Evolutionary conservation across 2,888 invertebrate genomes (phyloP).

Genomic region (Tridacna crocea): DNA sequence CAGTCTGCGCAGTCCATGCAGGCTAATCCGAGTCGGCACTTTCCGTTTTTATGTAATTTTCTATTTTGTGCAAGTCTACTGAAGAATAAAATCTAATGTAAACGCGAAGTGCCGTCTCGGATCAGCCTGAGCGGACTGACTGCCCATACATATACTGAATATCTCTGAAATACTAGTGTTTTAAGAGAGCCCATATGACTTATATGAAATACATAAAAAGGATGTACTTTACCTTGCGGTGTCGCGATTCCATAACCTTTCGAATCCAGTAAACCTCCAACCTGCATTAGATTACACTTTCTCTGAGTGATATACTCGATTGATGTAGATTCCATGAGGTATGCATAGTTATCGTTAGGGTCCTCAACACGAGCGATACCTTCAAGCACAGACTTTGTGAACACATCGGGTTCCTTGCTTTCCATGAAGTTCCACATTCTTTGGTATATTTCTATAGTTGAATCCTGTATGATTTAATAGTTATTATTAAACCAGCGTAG

Average conservation of each 20-base stretch:
- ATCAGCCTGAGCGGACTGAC: no score
- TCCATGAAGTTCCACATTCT: slow-evolving; percentile 93
- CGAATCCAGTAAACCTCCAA: slow-evolving; percentile 94
- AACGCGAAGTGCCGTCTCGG: no score
- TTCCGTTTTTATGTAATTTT: no score
- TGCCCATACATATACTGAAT: no score
- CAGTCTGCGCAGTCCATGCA: no score
- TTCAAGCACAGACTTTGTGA: slow-evolving; percentile 95
- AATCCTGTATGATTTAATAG: slow-evolving; percentile 87
- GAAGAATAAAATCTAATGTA: no score
- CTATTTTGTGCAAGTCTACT: no score
- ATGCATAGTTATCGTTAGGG: slow-evolving; percentile 95
- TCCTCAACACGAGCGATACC: slow-evolving; percentile 92
- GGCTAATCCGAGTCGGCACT: no score
- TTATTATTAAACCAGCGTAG: neutral
- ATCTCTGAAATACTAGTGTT: no score
- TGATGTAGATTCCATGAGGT: slow-evolving; percentile 99
- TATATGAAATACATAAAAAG: neutral
- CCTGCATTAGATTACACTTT: slow-evolving; percentile 98
- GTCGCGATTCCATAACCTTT: slow-evolving; percentile 99
- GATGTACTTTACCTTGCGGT: slow-evolving; percentile 89
- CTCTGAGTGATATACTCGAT: slow-evolving; percentile 95
- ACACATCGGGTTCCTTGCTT: slow-evolving; percentile 90
- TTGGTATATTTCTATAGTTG: slow-evolving; percentile 90
- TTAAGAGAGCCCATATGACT: no score